Percentiles rank a stretch among this genome's conserved stretches.
Conservation (phyloP, 2,888 invertebrate species). For the Eremobia ochroleuca region DNA sequence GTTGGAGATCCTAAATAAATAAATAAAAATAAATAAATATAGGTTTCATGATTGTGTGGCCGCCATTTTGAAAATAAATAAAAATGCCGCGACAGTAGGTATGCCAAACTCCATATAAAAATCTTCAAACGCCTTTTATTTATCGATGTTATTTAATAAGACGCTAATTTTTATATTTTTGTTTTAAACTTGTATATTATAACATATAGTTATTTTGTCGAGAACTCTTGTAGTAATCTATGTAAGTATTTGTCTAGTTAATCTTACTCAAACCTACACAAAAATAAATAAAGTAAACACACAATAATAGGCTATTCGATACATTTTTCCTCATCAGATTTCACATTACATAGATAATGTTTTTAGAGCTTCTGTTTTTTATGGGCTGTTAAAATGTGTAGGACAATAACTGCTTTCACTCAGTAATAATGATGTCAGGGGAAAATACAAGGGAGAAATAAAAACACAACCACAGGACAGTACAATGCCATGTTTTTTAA, state of each 20-base stretch:
- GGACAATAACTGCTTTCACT: constrained; percentile 42
- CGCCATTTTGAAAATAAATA: too few species aligned
- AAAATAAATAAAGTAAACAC: neutral
- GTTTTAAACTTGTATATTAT: too few species aligned
- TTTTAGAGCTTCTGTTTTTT: constrained; percentile 52
- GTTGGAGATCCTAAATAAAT: too few species aligned
- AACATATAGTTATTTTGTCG: too few species aligned
- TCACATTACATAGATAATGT: constrained; percentile 38
- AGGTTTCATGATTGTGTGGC: too few species aligned
- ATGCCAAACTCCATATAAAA: neutral
- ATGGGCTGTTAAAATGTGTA: constrained; percentile 58
- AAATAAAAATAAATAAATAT: too few species aligned
- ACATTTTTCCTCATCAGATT: constrained; percentile 38
- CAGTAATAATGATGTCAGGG: constrained; percentile 38
- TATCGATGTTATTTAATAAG: too few species aligned
- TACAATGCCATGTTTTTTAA: constrained; percentile 34
- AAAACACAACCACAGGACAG: constrained; percentile 34
- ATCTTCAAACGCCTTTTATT: neutral
- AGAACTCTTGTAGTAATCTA: neutral
- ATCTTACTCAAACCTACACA: neutral
- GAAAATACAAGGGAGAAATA: constrained; percentile 31
- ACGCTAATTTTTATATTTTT: too few species aligned
- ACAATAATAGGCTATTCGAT: constrained; percentile 34
- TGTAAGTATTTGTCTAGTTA: neutral
- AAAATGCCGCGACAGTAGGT: too few species aligned